These are phyloP conservation scores for Tamias sibiricus DNA, from an alignment of 2,113 vertebrate genomes.

Conservation along the genomic window DNA sequence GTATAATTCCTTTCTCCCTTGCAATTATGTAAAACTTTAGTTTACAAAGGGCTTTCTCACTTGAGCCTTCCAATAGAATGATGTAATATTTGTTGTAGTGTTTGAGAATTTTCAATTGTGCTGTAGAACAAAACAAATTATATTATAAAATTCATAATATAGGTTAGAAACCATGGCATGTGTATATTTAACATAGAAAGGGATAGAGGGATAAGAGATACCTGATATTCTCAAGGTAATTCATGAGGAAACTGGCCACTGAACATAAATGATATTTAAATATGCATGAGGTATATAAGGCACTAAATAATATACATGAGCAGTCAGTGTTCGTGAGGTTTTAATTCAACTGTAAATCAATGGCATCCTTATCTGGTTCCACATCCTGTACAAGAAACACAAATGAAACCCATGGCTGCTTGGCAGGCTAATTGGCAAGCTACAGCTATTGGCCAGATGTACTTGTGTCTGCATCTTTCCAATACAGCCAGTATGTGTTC, in stretches of 20 bases:
- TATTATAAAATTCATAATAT: slow-evolving; percentile 5
- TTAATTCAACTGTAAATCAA: background rate
- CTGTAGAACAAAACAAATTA: background rate
- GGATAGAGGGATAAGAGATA: background rate
- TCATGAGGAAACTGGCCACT: background rate
- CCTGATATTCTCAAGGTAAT: background rate
- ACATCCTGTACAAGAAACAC: background rate
- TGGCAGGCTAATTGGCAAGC: background rate
- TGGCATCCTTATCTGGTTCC: background rate
- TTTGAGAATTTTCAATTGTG: slow-evolving; percentile 26
- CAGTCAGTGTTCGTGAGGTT: background rate
- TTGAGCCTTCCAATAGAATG: background rate
- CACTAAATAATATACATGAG: background rate
- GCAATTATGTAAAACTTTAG: background rate
- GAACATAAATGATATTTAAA: slow-evolving; percentile 9
- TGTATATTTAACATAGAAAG: slow-evolving; percentile 15
- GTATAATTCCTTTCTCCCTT: background rate
- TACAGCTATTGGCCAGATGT: background rate
- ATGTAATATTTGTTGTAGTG: background rate
- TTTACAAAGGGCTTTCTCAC: slow-evolving; percentile 16
- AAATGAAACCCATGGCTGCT: background rate
- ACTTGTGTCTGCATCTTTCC: background rate
- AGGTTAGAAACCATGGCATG: background rate
- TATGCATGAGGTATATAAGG: background rate
- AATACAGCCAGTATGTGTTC: background rate